Evolutionary conservation across 2,888 invertebrate species (phyloP).

Genomic region (Sussaba pulchella): DNA sequence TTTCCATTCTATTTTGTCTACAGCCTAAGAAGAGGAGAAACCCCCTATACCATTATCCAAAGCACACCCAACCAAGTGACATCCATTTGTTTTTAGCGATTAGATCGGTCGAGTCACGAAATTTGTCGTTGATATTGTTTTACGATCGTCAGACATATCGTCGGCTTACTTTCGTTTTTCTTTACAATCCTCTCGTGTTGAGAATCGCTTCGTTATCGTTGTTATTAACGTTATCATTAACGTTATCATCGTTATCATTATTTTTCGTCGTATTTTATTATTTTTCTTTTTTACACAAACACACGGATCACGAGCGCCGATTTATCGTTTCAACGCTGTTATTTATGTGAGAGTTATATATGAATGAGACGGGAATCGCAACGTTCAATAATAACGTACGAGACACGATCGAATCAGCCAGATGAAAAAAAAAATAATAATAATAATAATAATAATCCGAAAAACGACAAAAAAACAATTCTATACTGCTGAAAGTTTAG

Average conservation of each 20-base stretch:
- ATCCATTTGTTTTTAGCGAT: constrained; percentile 75
- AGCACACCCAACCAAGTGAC: constrained; percentile 78
- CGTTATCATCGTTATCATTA: not conserved
- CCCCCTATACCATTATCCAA: constrained; percentile 83
- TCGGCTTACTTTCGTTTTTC: constrained; percentile 22
- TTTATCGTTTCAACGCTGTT: constrained; percentile 29
- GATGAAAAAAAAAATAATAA: constrained; percentile 15
- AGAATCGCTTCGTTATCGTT: constrained; percentile 16
- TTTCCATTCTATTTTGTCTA: constrained; percentile 85
- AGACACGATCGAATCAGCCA: constrained; percentile 64
- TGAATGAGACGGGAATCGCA: constrained; percentile 34
- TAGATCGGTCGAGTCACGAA: constrained; percentile 53
- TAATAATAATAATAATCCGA: too few species aligned
- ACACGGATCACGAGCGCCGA: constrained; percentile 27
- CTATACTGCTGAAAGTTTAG: constrained; percentile 75
- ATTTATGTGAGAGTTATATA: constrained; percentile 18
- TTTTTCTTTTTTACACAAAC: constrained; percentile 8
- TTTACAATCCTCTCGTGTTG: constrained; percentile 33
- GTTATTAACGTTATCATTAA: not conserved
- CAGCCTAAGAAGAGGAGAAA: constrained; percentile 87
- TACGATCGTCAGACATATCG: constrained; percentile 27
- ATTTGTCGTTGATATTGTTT: constrained; percentile 70
- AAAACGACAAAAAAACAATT: constrained; percentile 64
- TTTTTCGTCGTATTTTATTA: not conserved
- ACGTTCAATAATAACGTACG: constrained; percentile 57